Evolutionary conservation across 2,888 invertebrate genomes (phyloP).

Genomic region (Drosophila anomalata): DNA sequence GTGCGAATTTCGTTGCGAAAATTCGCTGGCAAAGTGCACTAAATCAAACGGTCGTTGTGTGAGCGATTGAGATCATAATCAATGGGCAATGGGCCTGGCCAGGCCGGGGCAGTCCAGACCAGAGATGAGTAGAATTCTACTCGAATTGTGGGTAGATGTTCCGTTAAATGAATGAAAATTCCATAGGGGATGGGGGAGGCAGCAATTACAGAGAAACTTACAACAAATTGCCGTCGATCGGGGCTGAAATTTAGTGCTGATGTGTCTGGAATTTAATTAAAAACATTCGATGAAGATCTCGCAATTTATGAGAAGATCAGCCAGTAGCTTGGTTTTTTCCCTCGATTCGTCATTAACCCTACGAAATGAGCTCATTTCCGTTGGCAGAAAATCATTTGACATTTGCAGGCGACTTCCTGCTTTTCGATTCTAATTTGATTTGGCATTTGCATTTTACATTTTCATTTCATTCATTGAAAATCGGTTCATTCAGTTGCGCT

Average conservation of each 20-base stretch:
- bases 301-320: conserved; percentile 53
- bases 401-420: conserved; percentile 64
- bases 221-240: conserved; percentile 36
- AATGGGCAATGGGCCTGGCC: conserved; percentile 33
- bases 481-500: conserved; percentile 50
- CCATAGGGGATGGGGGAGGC: conserved; percentile 43
- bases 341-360: conserved; percentile 27
- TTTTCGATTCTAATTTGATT: conserved; percentile 44
- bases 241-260: conserved; percentile 45
- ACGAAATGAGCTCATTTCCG: conserved; percentile 78
- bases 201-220: conserved; percentile 42
- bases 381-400: conserved; percentile 56
- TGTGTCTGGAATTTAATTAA: conserved; percentile 77
- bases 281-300: conserved; percentile 54
- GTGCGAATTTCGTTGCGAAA: conserved; percentile 40
- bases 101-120: neutral
- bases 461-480: conserved; percentile 62
- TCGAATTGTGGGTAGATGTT: conserved; percentile 51
- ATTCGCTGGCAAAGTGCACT: conserved; percentile 61
- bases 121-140: conserved; percentile 1
- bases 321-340: conserved; percentile 49
- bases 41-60: conserved; percentile 63
- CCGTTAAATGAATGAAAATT: conserved; percentile 75
- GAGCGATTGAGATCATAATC: conserved; percentile 66
- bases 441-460: conserved; percentile 29